Base-by-base conservation (phyloP, 2,888 invertebrate species). In the Nasonovia ribisnigri region DNA sequence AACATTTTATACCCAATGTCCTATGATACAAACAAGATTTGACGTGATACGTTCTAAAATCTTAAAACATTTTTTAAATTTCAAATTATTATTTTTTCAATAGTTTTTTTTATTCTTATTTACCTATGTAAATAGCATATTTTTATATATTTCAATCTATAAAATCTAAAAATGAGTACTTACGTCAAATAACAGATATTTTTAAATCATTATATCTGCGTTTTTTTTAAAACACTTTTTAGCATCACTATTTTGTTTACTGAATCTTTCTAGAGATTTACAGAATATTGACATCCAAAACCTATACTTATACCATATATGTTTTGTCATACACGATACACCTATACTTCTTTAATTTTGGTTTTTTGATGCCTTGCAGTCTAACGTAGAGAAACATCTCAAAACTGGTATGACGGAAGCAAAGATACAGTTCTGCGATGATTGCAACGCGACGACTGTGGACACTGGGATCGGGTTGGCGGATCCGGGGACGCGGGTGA, bases 361-460 rank as follows among this genome's bases (percentile, higher is more conserved):
- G 36, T 36, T 77, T 77, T 67, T 8, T 5, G n/a, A 3, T 26
- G 5, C 51, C 20, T 51, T 51, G 5, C 51, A 93, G 93, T 48
- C 93, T 3, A 93, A 84, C 60, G 90, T 93, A 48, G 89, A 86
- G 48, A 93, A 60, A 8, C 90, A 13, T 60, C 57, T 93, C 4
- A 86, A 93, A 86, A 86, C 90, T 0, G 86, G 93, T 3, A 84
- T 93, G 60, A 93, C 93, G 6, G 90, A 93, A 16, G 93, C 90
- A 3, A 89, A 93, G 84, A 93, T 93, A 60, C 48, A 48, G 42
- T 57, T 86, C 4, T 93, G 93, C 42, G 93, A 90, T 24, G 60
- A 60, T 1, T 93, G 93, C 43, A 90, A 93, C 48, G 0, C 84
- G 20, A 60, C 93, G 16, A 29, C 48, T 13, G 10, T 24, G 24